These are phyloP conservation scores for Solenopsis fugax DNA, from an alignment of 1,140 invertebrate species.

Conservation along the genomic window DNA sequence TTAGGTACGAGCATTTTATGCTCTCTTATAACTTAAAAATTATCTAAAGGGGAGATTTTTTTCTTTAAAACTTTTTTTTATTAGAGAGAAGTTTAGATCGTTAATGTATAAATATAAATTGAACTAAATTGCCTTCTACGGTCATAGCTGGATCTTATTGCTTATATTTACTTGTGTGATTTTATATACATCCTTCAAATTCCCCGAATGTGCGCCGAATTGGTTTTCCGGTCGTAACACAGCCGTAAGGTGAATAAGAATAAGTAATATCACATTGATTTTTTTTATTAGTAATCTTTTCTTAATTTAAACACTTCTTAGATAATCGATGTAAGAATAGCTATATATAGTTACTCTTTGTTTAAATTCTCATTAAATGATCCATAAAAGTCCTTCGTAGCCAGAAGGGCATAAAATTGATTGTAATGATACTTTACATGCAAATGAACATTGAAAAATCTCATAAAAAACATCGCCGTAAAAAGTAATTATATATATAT, in stretches of 20 bases:
- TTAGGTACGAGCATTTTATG: not conserved
- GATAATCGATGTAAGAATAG: conserved; percentile 7
- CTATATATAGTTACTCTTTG: not conserved
- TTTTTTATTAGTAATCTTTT: not conserved
- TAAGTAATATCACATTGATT: too few relatives aligned
- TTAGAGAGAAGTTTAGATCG: too few relatives aligned
- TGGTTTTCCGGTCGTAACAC: too few relatives aligned
- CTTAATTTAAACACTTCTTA: not conserved
- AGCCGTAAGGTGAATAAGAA: too few relatives aligned
- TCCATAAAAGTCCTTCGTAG: not conserved
- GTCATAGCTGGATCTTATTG: too few relatives aligned
- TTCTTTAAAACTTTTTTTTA: not conserved
- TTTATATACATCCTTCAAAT: too few relatives aligned
- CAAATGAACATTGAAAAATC: conserved; percentile 22
- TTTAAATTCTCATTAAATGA: not conserved
- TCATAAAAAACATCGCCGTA: conserved; percentile 12
- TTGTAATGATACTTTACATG: conserved; percentile 42
- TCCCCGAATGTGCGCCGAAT: too few relatives aligned
- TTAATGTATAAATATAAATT: too few relatives aligned
- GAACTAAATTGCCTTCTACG: too few relatives aligned
- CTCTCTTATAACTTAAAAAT: not conserved
- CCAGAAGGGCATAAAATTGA: conserved; percentile 25
- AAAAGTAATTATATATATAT: conserved; percentile 35
- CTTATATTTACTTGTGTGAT: too few relatives aligned
- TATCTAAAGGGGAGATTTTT: not conserved